These are phyloP conservation scores for Leptinotarsa lineolata DNA, from an alignment of 1,140 invertebrate species.

Conservation along the genomic window DNA sequence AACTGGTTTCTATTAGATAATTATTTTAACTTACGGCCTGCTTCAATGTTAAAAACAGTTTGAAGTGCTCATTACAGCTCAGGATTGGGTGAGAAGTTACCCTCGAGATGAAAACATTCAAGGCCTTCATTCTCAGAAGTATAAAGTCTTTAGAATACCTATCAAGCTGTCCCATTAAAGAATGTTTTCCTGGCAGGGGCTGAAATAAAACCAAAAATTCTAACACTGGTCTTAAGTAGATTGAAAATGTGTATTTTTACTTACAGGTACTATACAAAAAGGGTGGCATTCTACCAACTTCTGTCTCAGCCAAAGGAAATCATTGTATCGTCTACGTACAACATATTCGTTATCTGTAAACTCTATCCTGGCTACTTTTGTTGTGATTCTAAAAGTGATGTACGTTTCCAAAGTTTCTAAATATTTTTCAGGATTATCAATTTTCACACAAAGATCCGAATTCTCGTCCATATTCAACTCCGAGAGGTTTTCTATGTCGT, in stretches of 20 bases:
- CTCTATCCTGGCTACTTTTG: slow-evolving; percentile 70
- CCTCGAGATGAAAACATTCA: slow-evolving; percentile 70
- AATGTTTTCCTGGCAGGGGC: slow-evolving; percentile 77
- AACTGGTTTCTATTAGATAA: not conserved
- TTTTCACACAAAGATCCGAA: slow-evolving; percentile 69
- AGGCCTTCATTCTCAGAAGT: slow-evolving; percentile 68
- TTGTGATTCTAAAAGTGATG: slow-evolving; percentile 73
- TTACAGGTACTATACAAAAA: slow-evolving; percentile 72
- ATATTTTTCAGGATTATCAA: slow-evolving; percentile 81
- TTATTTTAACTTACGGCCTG: slow-evolving; percentile 60
- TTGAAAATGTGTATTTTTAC: slow-evolving; percentile 28
- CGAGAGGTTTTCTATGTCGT: slow-evolving; percentile 62
- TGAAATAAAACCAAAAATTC: slow-evolving; percentile 51
- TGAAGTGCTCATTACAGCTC: slow-evolving; percentile 70
- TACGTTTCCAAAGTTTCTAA: slow-evolving; percentile 75
- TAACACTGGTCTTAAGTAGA: not conserved
- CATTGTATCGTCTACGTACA: slow-evolving; percentile 74
- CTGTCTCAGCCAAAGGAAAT: slow-evolving; percentile 75
- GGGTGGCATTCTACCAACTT: slow-evolving; percentile 69
- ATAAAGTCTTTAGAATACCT: slow-evolving; percentile 78
- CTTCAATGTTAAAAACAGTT: slow-evolving; percentile 72
- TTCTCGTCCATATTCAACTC: slow-evolving; percentile 61
- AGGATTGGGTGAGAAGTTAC: slow-evolving; percentile 68
- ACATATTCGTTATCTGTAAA: slow-evolving; percentile 70
- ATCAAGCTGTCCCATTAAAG: slow-evolving; percentile 71